Percentiles rank a stretch among this genome's conserved stretches.
Conservation (phyloP, 2,113 vertebrate genomes). For the Silurus glanis region DNA sequence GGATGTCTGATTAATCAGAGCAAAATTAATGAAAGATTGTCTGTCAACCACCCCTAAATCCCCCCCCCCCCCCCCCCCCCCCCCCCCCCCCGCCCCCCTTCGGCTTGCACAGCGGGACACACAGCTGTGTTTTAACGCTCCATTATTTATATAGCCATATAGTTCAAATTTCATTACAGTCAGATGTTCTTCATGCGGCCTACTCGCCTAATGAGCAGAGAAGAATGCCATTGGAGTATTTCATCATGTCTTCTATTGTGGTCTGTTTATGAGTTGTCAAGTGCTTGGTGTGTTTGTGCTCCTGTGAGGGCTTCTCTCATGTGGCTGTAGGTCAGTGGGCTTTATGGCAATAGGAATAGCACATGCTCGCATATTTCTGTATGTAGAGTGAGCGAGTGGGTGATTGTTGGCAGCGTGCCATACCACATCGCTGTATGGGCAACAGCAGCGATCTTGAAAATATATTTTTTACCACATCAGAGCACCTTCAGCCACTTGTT, state of each 20-base stretch:
- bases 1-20: background rate
- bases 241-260: conserved; percentile 28
- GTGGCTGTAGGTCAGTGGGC: background rate
- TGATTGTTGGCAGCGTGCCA: conserved; percentile 42
- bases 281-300: background rate
- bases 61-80: too few relatives aligned
- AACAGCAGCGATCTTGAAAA: conserved; percentile 36
- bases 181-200: conserved; percentile 22
- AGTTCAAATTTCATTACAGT: conserved; percentile 23
- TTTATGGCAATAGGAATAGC: conserved; percentile 25
- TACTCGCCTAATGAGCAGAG: conserved; percentile 3
- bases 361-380: conserved; percentile 45
- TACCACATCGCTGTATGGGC: conserved; percentile 35
- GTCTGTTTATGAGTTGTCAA: conserved; percentile 26
- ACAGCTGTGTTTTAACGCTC: conserved; percentile 16
- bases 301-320: background rate
- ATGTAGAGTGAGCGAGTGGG: conserved; percentile 42
- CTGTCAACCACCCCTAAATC: background rate
- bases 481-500: conserved; percentile 48
- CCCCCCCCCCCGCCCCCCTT: too few relatives aligned
- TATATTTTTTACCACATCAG: conserved; percentile 54
- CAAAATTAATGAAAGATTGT: background rate
- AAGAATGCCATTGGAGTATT: conserved; percentile 7
- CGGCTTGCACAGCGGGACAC: background rate
- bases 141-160: conserved; percentile 2